A percentile compares a stretch with the other conserved stretches of the same genome.
These are phyloP conservation scores for Trachemys scripta DNA, from an alignment of 2,113 vertebrate species.

Conservation along the genomic window DNA sequence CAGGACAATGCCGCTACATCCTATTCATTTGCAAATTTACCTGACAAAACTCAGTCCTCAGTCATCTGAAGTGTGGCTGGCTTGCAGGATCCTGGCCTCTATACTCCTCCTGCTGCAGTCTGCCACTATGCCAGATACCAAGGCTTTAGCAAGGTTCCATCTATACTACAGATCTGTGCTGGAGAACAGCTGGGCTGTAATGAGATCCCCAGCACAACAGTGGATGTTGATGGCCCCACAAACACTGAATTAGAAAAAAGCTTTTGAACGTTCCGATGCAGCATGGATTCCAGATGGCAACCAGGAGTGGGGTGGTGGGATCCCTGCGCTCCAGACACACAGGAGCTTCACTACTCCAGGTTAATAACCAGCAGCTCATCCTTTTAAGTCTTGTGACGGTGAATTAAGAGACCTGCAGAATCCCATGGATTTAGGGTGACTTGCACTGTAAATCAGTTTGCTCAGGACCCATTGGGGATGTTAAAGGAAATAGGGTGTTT, in stretches of 20 bases:
- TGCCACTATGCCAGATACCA: background rate
- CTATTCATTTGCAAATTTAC: background rate
- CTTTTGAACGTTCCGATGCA: background rate
- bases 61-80: background rate
- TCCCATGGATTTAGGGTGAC: background rate
- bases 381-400: background rate
- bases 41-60: background rate
- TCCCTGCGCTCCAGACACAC: background rate
- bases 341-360: background rate
- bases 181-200: background rate
- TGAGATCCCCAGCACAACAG: background rate
- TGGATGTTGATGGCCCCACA: background rate
- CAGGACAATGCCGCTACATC: background rate
- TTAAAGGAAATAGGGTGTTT: background rate
- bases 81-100: background rate
- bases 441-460: background rate
- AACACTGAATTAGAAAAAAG: background rate
- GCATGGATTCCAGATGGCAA: background rate
- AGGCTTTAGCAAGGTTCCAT: background rate
- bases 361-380: background rate
- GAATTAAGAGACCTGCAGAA: background rate
- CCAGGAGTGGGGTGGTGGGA: background rate
- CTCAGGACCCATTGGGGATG: background rate
- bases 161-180: background rate
- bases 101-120: background rate